A percentile compares a stretch with the other conserved stretches of the same genome.
Evolutionary conservation across 2,888 invertebrate species (phyloP).

Genomic region (Drosophila formosana): DNA sequence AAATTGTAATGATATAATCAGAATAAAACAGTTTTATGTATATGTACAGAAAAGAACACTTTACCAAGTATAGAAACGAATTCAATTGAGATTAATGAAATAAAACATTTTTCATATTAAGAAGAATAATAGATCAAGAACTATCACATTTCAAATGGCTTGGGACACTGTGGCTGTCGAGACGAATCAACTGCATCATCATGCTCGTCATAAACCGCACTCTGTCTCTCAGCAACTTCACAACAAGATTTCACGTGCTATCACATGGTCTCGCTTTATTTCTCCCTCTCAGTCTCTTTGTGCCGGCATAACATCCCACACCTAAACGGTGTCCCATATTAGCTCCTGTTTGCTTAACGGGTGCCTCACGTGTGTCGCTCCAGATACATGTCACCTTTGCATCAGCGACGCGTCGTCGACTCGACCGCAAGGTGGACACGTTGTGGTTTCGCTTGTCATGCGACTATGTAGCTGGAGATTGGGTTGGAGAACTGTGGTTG

Average conservation of each 20-base stretch:
- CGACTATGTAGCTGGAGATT: conserved; percentile 29
- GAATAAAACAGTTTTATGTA: too few relatives aligned
- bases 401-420: conserved; percentile 48
- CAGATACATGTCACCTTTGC: conserved; percentile 56
- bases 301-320: conserved; percentile 7
- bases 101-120: too few relatives aligned
- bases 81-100: too few relatives aligned
- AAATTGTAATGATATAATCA: too few relatives aligned
- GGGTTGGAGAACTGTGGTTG: conserved; percentile 24
- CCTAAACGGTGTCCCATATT: conserved; percentile 31
- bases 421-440: conserved; percentile 60
- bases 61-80: too few relatives aligned
- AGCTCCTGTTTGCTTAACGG: conserved; percentile 54
- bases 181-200: conserved; percentile 12
- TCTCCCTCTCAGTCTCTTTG: background rate
- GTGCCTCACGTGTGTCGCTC: conserved; percentile 33
- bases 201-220: conserved; percentile 8
- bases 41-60: too few relatives aligned
- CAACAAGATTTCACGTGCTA: conserved; percentile 19
- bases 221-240: conserved; percentile 18
- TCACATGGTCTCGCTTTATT: background rate
- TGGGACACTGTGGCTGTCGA: conserved; percentile 19
- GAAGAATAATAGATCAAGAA: too few relatives aligned
- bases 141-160: background rate
- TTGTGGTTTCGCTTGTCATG: conserved; percentile 48